These are phyloP conservation scores for Eupithecia centaureata DNA, from an alignment of 2,888 invertebrate species.

Conservation along the genomic window DNA sequence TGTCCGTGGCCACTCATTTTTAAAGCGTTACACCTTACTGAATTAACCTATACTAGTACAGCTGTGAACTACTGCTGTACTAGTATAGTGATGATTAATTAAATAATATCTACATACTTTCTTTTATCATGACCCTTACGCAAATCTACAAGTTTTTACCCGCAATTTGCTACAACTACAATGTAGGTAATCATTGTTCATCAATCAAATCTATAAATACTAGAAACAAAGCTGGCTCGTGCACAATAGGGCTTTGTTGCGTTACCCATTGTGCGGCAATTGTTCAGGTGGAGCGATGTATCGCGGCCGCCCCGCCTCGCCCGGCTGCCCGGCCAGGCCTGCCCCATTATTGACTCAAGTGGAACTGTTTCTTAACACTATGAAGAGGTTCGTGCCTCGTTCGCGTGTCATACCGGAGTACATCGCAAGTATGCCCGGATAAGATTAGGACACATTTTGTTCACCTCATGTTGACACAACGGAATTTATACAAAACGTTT, in stretches of 20 bases:
- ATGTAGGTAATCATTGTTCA: slow-evolving; percentile 1
- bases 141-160: neutral
- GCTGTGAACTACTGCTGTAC: no score
- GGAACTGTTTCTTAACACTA: neutral
- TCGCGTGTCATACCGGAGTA: neutral
- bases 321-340: neutral
- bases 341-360: neutral
- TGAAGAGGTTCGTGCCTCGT: neutral
- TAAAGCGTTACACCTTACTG: no score
- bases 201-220: slow-evolving; percentile 15
- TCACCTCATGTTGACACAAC: neutral
- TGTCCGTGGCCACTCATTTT: no score
- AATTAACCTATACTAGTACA: no score
- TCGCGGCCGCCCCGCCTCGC: neutral
- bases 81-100: no score
- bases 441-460: neutral
- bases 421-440: neutral
- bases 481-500: neutral
- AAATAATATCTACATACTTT: neutral
- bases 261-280: slow-evolving; percentile 26
- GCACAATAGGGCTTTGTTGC: slow-evolving; percentile 29
- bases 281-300: slow-evolving; percentile 19
- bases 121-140: neutral
- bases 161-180: neutral
- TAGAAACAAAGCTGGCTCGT: slow-evolving; percentile 25